Evolutionary conservation across 2,113 vertebrate species (phyloP).

Genomic region (Lamprologus ornatipinnis): DNA sequence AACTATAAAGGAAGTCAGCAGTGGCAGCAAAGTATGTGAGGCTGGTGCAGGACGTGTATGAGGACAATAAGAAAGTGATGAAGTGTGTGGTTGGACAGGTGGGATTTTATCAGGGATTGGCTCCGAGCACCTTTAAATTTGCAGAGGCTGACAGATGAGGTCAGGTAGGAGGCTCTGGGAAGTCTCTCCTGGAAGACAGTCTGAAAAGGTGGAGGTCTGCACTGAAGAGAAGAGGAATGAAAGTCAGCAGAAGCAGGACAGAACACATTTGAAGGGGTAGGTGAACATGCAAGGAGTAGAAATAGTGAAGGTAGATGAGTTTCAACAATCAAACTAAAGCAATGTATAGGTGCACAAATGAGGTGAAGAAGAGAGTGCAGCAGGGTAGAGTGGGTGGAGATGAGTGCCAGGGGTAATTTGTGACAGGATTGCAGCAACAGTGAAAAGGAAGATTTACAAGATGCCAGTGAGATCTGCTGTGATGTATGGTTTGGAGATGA

Average conservation of each 20-base stretch:
- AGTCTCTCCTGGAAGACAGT: neutral
- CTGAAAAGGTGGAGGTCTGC: neutral
- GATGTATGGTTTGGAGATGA: neutral
- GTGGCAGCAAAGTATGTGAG: neutral
- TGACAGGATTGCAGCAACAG: neutral
- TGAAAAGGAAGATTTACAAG: neutral
- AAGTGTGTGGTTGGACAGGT: neutral
- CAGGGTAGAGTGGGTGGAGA: neutral
- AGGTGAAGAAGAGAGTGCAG: neutral
- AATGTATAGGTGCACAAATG: neutral
- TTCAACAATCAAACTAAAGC: neutral
- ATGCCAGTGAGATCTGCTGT: neutral
- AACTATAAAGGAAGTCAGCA: neutral
- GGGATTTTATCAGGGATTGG: neutral
- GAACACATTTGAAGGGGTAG: neutral
- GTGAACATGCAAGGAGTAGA: neutral
- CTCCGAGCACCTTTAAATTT: accelerated
- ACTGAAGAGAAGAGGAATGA: neutral
- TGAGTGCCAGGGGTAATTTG: neutral
- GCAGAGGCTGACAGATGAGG: neutral
- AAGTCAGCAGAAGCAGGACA: neutral
- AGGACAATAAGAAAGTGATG: neutral
- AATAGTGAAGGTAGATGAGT: neutral
- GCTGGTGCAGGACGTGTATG: neutral
- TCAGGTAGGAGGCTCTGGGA: neutral